Base-by-base conservation (phyloP, 2,888 invertebrate species). In the Labia minor region DNA sequence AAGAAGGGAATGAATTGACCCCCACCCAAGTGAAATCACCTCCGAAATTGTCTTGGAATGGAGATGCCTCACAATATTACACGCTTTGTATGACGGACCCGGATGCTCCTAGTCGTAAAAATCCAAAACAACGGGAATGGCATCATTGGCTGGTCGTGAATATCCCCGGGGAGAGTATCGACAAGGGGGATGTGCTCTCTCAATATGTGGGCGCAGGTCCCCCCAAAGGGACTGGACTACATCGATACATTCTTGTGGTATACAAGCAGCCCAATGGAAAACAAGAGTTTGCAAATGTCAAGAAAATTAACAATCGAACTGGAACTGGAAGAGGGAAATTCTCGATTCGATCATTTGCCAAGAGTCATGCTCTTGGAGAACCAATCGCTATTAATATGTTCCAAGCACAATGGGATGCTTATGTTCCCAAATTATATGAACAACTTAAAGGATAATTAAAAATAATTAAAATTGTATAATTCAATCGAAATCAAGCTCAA, bases 111-210 rank as follows among this genome's bases (percentile, higher is more conserved):
- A 78, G 77, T 37, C 75, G 81, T 20, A 71, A 73, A 49, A 75
- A 78, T 37, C 81, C 81, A 1, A 80, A 76, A 67, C 78, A 76
- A 70, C 73, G 81, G 6, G 81, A 83, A 73, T 81, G 80, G 78
- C 79, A 80, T 69, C 82, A 83, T 72, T 82, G 82, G 82, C 72
- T 81, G 62, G 78, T 83, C 21, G 78, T 77, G 19, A 83, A 82
- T 71, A 78, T 83, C 67, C 80, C 81, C 16, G 81, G 78, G 33
- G 74, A 72, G 67, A 75, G 79, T 65, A 71, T 82, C 19, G 68
- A 68, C 19, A 75, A 75, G 37, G 82, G 82, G 62, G 77, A 80
- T 61, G 74, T 73, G 3, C 71, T 80, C 16, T 61, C 77, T 11
- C 77, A 77, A 67, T 83, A 81, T 72, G 67, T 71, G 66, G 81